A percentile compares a stretch with the other conserved stretches of the same genome.
Conservation (phyloP, 1,140 invertebrate species). For the Drosophila kikkawai region DNA sequence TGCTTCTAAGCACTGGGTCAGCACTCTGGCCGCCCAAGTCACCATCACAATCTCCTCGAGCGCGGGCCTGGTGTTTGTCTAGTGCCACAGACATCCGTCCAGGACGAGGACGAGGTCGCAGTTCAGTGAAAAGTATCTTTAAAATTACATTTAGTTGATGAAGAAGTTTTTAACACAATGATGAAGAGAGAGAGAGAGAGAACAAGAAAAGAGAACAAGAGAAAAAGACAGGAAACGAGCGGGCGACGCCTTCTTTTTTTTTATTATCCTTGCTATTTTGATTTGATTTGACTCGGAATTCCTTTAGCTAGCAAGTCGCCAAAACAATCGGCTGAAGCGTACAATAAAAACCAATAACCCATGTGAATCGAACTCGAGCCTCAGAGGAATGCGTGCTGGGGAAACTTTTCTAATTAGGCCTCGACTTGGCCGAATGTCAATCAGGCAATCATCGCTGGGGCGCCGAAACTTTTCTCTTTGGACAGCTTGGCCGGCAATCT, state of each 20-base stretch:
- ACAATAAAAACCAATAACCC: slow-evolving; percentile 66
- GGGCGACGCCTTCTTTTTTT: slow-evolving; percentile 67
- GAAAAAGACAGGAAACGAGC: slow-evolving; percentile 65
- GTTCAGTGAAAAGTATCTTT: slow-evolving; percentile 73
- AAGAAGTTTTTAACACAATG: slow-evolving; percentile 58
- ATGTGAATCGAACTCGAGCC: slow-evolving; percentile 36
- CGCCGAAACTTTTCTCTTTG: slow-evolving; percentile 47
- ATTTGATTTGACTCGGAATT: slow-evolving; percentile 58
- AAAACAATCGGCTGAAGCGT: slow-evolving; percentile 70
- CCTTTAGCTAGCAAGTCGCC: slow-evolving; percentile 33
- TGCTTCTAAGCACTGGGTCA: slow-evolving; percentile 87
- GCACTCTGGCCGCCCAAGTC: slow-evolving; percentile 19
- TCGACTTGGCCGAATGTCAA: slow-evolving; percentile 57
- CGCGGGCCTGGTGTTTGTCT: slow-evolving; percentile 43
- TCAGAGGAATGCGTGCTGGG: slow-evolving; percentile 32
- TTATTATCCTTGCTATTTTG: slow-evolving; percentile 58
- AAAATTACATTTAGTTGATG: slow-evolving; percentile 83
- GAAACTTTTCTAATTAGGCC: slow-evolving; percentile 78
- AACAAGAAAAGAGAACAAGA: slow-evolving; percentile 31
- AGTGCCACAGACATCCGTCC: slow-evolving; percentile 24
- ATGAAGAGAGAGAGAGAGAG: slow-evolving; percentile 35
- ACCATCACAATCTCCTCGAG: slow-evolving; percentile 57
- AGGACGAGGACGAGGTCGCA: slow-evolving; percentile 30
- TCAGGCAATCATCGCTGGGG: slow-evolving; percentile 44
- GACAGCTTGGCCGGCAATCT: slow-evolving; percentile 30